phyloP scores from a whole-genome alignment of 2,113 vertebrate genomes.

The Eulemur macaco region DNA sequence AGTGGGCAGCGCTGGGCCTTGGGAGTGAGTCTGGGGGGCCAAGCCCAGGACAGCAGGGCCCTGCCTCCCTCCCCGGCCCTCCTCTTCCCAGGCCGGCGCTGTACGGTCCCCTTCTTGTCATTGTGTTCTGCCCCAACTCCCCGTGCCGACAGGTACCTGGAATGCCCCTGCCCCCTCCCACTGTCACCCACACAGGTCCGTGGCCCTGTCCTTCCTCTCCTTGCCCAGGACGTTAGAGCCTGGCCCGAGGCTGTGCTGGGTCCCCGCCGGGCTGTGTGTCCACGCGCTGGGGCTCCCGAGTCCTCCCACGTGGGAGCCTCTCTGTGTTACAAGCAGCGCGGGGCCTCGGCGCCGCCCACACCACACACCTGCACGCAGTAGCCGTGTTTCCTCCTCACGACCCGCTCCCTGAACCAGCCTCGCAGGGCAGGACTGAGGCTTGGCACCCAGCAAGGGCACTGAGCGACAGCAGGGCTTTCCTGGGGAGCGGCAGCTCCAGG shows the following conservation, averaged over 20 bases:
- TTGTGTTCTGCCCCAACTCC: not conserved
- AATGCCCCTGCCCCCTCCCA: not conserved
- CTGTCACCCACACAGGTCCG: no score
- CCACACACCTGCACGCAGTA: not conserved
- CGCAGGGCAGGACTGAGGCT: not conserved
- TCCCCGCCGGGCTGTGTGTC: not conserved
- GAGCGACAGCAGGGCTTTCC: not conserved
- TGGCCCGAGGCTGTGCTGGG: not conserved
- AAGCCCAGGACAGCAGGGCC: no score
- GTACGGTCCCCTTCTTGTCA: no score
- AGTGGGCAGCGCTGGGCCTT: no score
- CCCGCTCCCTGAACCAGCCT: fast-evolving
- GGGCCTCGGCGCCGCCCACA: not conserved
- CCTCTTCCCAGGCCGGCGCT: no score
- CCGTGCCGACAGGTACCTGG: not conserved
- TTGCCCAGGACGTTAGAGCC: not conserved
- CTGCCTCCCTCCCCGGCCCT: no score
- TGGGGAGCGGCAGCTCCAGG: not conserved
- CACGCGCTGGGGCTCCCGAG: fast-evolving
- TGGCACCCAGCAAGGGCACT: not conserved
- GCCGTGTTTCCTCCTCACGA: fast-evolving
- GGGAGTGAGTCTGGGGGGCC: no score
- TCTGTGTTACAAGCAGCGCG: not conserved
- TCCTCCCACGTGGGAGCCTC: not conserved
- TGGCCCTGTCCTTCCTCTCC: not conserved